Conservation (phyloP, 2,888 invertebrate species). For the Coenonympha glycerion region DNA sequence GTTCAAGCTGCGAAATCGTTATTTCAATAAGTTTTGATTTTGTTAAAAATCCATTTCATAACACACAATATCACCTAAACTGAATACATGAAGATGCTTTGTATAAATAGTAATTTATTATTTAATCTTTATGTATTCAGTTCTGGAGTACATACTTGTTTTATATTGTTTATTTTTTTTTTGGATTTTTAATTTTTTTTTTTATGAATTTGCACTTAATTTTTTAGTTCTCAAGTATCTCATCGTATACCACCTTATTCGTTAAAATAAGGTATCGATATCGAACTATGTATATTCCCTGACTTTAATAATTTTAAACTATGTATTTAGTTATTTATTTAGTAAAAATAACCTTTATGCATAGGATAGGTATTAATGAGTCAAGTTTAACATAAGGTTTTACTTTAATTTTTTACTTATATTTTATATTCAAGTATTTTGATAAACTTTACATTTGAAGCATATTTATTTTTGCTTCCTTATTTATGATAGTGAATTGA, state of each 20-base stretch:
- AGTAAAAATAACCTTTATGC: slow-evolving; percentile 57
- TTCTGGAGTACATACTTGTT: background rate
- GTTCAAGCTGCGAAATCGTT: background rate
- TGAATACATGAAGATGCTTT: slow-evolving; percentile 15
- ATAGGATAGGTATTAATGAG: slow-evolving; percentile 44
- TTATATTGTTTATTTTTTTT: too few relatives aligned
- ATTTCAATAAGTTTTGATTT: too few relatives aligned
- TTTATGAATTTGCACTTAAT: background rate
- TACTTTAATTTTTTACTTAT: background rate
- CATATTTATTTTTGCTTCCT: background rate
- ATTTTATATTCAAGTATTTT: background rate
- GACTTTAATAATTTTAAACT: slow-evolving; percentile 30
- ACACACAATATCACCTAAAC: background rate
- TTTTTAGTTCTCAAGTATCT: slow-evolving; percentile 31
- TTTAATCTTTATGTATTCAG: slow-evolving; percentile 8
- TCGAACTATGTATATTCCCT: slow-evolving; percentile 53
- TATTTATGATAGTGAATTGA: slow-evolving; percentile 2
- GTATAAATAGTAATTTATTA: slow-evolving; percentile 18
- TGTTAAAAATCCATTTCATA: too few relatives aligned
- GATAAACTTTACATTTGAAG: background rate
- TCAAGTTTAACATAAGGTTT: slow-evolving; percentile 25
- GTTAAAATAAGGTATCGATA: slow-evolving; percentile 56
- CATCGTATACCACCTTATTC: slow-evolving; percentile 70
- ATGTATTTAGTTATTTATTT: slow-evolving; percentile 68
- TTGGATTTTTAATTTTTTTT: background rate